phyloP scores from a whole-genome alignment of 2,797 vertebrate genomes.

The Apogon talboti region DNA sequence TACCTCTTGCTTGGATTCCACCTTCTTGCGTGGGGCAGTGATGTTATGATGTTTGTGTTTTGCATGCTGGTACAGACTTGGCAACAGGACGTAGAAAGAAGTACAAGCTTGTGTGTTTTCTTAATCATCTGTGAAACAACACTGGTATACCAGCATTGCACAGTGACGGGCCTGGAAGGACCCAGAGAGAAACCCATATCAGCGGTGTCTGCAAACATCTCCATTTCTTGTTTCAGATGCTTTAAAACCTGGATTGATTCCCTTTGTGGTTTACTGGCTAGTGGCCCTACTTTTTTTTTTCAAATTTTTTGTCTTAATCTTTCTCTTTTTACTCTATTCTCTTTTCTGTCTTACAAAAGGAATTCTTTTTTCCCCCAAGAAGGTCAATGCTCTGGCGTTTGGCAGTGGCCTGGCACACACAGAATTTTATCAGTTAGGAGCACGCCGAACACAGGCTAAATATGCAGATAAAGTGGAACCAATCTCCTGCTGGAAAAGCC shows the following conservation, averaged over 20 bases:
- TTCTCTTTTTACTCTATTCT: slow-evolving; percentile 24
- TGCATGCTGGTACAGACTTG: slow-evolving; percentile 55
- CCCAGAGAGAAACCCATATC: slow-evolving; percentile 27
- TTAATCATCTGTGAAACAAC: slow-evolving; percentile 67
- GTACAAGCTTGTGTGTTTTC: slow-evolving; percentile 56
- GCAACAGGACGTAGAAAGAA: slow-evolving; percentile 51
- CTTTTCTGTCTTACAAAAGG: slow-evolving; percentile 31
- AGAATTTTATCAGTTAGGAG: slow-evolving; percentile 78
- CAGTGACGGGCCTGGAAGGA: slow-evolving; percentile 27
- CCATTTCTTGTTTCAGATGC: slow-evolving; percentile 60
- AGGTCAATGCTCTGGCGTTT: slow-evolving; percentile 73
- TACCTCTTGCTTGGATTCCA: slow-evolving; percentile 28
- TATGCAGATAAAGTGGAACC: slow-evolving; percentile 79
- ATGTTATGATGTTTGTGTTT: slow-evolving; percentile 59
- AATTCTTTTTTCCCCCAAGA: slow-evolving; percentile 56
- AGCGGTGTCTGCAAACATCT: slow-evolving; percentile 40
- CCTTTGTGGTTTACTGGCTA: slow-evolving; percentile 42
- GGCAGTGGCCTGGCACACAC: slow-evolving; percentile 66
- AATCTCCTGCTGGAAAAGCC: slow-evolving; percentile 68
- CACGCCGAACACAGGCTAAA: slow-evolving; percentile 72
- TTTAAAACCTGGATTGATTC: slow-evolving; percentile 53
- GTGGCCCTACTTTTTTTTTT: slow-evolving; percentile 2
- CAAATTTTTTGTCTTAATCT: slow-evolving; percentile 26
- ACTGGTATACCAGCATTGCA: slow-evolving; percentile 46
- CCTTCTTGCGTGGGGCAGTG: slow-evolving; percentile 47